These are phyloP conservation scores for Mola mola DNA, from an alignment of 2,113 vertebrate species.

Conservation along the genomic window DNA sequence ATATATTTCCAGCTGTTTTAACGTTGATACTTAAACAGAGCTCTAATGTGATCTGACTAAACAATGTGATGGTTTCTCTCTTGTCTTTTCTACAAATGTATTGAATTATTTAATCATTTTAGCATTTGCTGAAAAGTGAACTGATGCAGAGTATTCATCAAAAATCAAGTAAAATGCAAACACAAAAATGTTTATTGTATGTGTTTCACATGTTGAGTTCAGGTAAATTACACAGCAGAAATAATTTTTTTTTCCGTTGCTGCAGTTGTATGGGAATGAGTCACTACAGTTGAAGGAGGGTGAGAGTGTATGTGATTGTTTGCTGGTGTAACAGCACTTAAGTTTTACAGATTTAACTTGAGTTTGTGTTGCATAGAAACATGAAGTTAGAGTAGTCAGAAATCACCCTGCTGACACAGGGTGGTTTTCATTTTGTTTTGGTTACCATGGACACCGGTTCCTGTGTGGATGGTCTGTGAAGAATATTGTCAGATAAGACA, in stretches of 20 bases:
- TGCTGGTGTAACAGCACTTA: slow-evolving; percentile 37
- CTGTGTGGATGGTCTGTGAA: slow-evolving; percentile 9
- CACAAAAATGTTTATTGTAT: background rate
- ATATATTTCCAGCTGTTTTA: slow-evolving; percentile 65
- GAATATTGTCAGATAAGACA: slow-evolving; percentile 14
- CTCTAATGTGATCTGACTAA: slow-evolving; percentile 18
- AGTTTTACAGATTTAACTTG: slow-evolving; percentile 19
- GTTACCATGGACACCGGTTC: slow-evolving; percentile 37
- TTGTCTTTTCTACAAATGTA: background rate
- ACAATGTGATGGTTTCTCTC: background rate
- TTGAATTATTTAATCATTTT: too few species aligned
- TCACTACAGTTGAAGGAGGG: slow-evolving; percentile 21
- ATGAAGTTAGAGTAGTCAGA: slow-evolving; percentile 8
- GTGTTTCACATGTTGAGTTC: background rate
- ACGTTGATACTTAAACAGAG: slow-evolving; percentile 46
- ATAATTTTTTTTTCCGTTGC: background rate
- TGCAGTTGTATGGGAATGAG: slow-evolving; percentile 1
- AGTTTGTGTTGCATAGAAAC: slow-evolving; percentile 14
- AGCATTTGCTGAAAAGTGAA: background rate
- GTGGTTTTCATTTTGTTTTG: slow-evolving; percentile 43
- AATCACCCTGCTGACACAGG: slow-evolving; percentile 47
- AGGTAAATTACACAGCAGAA: background rate
- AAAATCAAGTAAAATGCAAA: background rate
- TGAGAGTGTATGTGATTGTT: slow-evolving; percentile 1
- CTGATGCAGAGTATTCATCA: background rate